Evolutionary conservation across 2,113 vertebrate species (phyloP), one percentile per base, ranked within the genome.

Genomic region (Poeciliopsis turrubarensis): DNA sequence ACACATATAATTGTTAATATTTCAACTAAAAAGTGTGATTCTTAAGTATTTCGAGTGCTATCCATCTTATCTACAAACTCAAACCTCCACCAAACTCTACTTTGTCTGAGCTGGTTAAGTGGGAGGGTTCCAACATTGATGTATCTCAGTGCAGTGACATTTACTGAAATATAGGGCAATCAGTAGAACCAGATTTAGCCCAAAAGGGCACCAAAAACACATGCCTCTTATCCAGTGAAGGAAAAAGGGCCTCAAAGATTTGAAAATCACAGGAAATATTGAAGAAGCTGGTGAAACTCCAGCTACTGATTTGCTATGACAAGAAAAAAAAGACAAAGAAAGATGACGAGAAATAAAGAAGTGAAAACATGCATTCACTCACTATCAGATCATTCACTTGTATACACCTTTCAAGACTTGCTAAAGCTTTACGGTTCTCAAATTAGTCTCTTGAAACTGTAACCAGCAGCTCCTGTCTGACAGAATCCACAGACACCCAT

Each of bases 31-130:
- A 57, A 57, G 5, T 25, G 51, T n/a, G 51, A 57, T 77, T 65
- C 61, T 86, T 82, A 87, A 79, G 89, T 81, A 85, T 89, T 91
- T 90, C 87, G 74, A 87, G 87, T 87, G 81, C 60, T 78, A 60
- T 85, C 78, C 41, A 62, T 72, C 68, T 78, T 72, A 66, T 89
- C 71, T 81, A 68, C 70, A 60, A 77, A 67, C 79, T 83, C 85
- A 77, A 85, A 80, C 83, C 82, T 62, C 74, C 29, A 60, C 22
- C 27, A 47, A 54, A 60, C 22, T 54, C 51, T 54, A 54, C 60
- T 37, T 62, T 73, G 70, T 85, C 70, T 72, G 70, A 72, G 60
- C 11, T 41, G 70, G 80, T 86, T 89, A 85, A 78, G 70, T 73
- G 73, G 57, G 29, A 79, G 70, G 79, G 65, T 47, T 64, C 60